A percentile compares a stretch with the other conserved stretches of the same genome.
Evolutionary conservation across 2,113 vertebrate genomes (phyloP).

Genomic region (Periophthalmodon schlosseri): DNA sequence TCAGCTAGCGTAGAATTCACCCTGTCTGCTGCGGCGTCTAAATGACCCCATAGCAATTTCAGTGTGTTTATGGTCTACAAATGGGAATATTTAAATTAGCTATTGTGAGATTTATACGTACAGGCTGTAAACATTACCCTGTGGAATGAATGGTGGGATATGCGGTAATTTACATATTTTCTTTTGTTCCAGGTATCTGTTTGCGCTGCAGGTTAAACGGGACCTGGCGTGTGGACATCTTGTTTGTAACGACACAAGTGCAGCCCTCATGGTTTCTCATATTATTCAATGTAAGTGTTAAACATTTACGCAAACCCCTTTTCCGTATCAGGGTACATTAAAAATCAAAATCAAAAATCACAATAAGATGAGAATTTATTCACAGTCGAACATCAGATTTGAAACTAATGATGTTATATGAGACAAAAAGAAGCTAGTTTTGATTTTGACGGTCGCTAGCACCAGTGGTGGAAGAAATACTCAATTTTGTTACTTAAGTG

Average conservation of each 20-base stretch:
- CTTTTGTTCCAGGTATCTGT: constrained; percentile 86
- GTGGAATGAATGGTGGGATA: not conserved
- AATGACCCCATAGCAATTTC: not conserved
- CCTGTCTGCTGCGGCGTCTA: not conserved
- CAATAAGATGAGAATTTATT: not conserved
- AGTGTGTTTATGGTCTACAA: not conserved
- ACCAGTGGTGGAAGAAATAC: no score
- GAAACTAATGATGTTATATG: no score
- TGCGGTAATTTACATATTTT: no score
- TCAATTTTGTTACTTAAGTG: no score
- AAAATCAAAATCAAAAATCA: no score
- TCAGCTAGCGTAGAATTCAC: constrained; percentile 9
- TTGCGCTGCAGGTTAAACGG: constrained; percentile 95
- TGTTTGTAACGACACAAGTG: constrained; percentile 90
- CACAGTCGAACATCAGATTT: not conserved
- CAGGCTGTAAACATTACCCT: not conserved
- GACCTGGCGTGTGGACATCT: constrained; percentile 90
- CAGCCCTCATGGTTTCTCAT: constrained; percentile 92
- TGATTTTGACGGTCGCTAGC: no score
- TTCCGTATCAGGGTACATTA: no score
- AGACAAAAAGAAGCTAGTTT: no score
- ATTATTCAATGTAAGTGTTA: constrained; percentile 92
- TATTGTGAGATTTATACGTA: not conserved
- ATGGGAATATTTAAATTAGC: not conserved
- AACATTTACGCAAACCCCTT: not conserved